phyloP scores from a whole-genome alignment of 2,113 vertebrate genomes.

The Phalacrocorax aristotelis region DNA sequence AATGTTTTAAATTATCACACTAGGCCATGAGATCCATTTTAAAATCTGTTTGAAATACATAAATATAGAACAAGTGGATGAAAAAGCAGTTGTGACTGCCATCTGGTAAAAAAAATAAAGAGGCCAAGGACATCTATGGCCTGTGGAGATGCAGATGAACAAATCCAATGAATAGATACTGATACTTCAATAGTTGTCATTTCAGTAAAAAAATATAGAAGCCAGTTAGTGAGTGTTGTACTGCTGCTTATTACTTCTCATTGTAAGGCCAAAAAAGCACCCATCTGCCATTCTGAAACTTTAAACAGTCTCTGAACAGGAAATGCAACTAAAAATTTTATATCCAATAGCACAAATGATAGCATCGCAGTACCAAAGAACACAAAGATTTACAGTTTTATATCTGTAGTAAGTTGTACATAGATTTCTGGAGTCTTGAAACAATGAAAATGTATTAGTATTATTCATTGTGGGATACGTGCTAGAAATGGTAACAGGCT shows the following conservation, averaged over 20 bases:
- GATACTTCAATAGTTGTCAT: conserved; percentile 42
- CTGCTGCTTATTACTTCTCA: conserved; percentile 47
- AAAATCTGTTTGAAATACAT: conserved; percentile 43
- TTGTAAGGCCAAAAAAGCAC: conserved; percentile 16
- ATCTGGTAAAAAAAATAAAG: conserved; percentile 49
- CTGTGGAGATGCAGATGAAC: conserved; percentile 38
- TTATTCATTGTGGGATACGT: conserved; percentile 40
- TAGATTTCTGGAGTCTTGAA: conserved; percentile 4
- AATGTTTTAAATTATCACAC: conserved; percentile 34
- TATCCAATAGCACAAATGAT: background rate
- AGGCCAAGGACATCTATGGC: conserved; percentile 51
- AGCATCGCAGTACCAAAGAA: conserved; percentile 5
- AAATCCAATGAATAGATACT: conserved; percentile 8
- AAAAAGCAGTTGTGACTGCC: conserved; percentile 48
- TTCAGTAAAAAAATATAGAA: conserved; percentile 43
- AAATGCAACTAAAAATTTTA: conserved; percentile 24
- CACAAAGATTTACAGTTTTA: background rate
- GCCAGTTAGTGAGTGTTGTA: background rate
- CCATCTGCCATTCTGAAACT: conserved; percentile 22
- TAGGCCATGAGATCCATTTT: background rate
- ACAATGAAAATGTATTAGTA: conserved; percentile 42
- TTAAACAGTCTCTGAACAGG: conserved; percentile 24
- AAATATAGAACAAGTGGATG: conserved; percentile 35
- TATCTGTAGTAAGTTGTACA: background rate
- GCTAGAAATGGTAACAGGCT: conserved; percentile 58